These are phyloP conservation scores for Glyphotaelius pellucidus DNA, from an alignment of 2,888 invertebrate species.

Conservation along the genomic window DNA sequence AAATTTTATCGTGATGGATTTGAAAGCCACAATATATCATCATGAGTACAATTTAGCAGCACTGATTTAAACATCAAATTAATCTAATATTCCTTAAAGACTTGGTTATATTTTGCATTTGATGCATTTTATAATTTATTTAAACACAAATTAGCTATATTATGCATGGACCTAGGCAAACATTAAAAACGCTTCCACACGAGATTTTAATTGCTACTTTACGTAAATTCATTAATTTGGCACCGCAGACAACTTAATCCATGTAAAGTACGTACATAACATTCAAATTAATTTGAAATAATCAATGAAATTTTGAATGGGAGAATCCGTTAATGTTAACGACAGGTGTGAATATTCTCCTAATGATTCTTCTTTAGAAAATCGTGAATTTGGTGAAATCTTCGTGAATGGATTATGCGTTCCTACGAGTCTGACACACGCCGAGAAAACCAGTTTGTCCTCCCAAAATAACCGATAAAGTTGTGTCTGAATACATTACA, in stretches of 20 bases:
- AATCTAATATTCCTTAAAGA: no score
- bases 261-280: background rate
- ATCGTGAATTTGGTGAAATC: slow-evolving; percentile 42
- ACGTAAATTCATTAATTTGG: background rate
- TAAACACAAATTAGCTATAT: no score
- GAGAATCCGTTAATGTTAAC: background rate
- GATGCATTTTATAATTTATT: no score
- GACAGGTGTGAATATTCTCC: background rate
- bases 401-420: slow-evolving; percentile 10
- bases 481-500: slow-evolving; percentile 35
- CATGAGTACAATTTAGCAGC: no score
- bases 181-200: background rate
- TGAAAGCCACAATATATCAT: background rate
- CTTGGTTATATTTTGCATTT: no score
- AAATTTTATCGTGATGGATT: background rate
- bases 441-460: slow-evolving; percentile 22
- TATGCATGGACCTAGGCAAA: no score
- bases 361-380: slow-evolving; percentile 12
- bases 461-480: slow-evolving; percentile 31
- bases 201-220: background rate
- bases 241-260: background rate
- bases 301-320: background rate
- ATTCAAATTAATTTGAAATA: background rate
- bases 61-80: no score
- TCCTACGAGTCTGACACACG: slow-evolving; percentile 23